phyloP scores from a whole-genome alignment of 2,797 vertebrate species.

The Lagothrix lagotricha region DNA sequence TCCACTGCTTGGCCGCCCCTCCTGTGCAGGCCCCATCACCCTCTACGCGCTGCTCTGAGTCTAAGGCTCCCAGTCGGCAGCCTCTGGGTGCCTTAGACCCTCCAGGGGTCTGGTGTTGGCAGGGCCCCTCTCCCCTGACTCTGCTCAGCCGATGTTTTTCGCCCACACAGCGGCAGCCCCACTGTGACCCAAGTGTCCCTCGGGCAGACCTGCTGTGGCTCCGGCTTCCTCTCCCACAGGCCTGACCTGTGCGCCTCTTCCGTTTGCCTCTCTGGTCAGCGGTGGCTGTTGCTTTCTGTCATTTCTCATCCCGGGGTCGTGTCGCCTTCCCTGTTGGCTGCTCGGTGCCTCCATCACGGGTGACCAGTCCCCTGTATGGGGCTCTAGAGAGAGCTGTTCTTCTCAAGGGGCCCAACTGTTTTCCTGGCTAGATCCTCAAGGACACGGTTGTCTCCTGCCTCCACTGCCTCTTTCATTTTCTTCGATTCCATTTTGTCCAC shows the following conservation, averaged over 20 bases:
- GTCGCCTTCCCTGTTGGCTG: fast-evolving
- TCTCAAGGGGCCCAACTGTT: fast-evolving
- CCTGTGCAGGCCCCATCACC: not conserved
- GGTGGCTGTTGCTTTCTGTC: fast-evolving
- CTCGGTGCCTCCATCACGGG: fast-evolving
- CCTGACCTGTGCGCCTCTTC: fast-evolving
- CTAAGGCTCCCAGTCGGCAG: fast-evolving
- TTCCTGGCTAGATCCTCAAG: not conserved
- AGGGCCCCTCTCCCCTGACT: fast-evolving
- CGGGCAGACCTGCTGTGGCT: no score
- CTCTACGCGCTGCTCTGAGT: fast-evolving
- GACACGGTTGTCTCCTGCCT: fast-evolving
- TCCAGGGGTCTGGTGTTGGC: fast-evolving
- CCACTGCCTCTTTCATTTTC: fast-evolving
- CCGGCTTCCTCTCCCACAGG: fast-evolving
- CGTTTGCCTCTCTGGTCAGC: fast-evolving
- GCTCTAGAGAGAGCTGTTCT: no score
- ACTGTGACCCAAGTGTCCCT: not conserved
- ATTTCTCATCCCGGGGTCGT: not conserved
- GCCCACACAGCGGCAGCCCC: fast-evolving
- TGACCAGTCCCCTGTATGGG: fast-evolving
- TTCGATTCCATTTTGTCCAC: fast-evolving
- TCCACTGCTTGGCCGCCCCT: fast-evolving
- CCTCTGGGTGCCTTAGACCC: not conserved
- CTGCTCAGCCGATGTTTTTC: not conserved